Evolutionary conservation across 2,888 invertebrate genomes (phyloP), one percentile per base, ranked within the genome.

Genomic region (Drosophila mercatorum): DNA sequence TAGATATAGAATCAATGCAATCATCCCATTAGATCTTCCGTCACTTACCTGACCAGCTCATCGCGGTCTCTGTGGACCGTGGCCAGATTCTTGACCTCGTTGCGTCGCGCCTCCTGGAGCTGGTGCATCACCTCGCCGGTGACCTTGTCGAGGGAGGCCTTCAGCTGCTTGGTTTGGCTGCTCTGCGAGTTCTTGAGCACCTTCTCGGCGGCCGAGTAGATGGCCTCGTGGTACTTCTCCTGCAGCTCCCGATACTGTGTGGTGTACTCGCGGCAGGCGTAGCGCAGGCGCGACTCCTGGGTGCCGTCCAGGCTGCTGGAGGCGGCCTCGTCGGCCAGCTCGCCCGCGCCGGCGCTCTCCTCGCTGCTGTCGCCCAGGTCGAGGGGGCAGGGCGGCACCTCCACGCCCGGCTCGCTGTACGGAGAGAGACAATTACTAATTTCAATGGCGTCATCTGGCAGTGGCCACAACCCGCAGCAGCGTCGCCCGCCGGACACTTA

Each of bases 61-160:
- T 97, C 98, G 86, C 98, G 96, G 92, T 98, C 98, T 82, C 96
- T 95, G 92, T 98, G 97, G 69, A 96, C 96, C 92, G 97, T 97
- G 31, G 96, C 96, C 70, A 98, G 93, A 56, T 95, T 95, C 91
- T 97, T 98, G 69, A 98, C 97, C 92, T 98, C 98, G 83, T 96
- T 97, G 80, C 97, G 95, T 72, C 97, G 95, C 68, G 96, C 95
- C 66, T 95, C 95, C 83, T 98, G 97, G 80, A 98, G 93, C 89
- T 96, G 95, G 86, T 96, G 95, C 95, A 97, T 95, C 56, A 97
- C 94, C 78, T 96, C 96, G 38, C 94, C 94, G 2, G 95, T 95
- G 83, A 96, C 96, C 73, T 95, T 94, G 80, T 96, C 96, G 77
- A 96, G 93, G 63, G 95, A 94, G 5, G 94, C 95, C 85, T 95